A percentile compares a stretch with the other conserved stretches of the same genome.
Conservation (phyloP, 37 sponge, comb jelly and placozoan genomes). For the Petrosia ficiformis region DNA sequence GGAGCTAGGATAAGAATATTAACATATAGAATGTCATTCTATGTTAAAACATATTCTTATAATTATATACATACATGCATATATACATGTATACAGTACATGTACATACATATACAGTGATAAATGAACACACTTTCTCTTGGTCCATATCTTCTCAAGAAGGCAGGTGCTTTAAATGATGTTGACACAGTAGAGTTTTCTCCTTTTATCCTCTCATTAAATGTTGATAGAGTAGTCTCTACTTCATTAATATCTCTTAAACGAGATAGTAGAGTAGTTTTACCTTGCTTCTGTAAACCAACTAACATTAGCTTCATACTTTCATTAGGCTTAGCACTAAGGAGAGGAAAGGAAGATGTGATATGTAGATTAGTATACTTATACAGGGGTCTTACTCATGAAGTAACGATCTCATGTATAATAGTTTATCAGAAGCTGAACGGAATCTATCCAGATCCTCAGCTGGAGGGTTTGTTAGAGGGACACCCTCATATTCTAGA, state of each 20-base stretch:
- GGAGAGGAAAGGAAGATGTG: not conserved
- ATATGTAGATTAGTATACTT: not conserved
- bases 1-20: too few species aligned
- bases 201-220: conserved; percentile 43
- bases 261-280: conserved; percentile 76
- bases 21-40: too few species aligned
- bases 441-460: conserved; percentile 70
- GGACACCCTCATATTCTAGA: conserved; percentile 73
- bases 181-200: not conserved
- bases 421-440: conserved; percentile 65
- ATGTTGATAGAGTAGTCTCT: conserved; percentile 38
- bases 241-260: conserved; percentile 68
- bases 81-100: not conserved
- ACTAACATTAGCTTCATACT: conserved; percentile 95
- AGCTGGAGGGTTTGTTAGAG: conserved; percentile 56
- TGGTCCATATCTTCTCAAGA: not conserved
- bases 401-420: conserved; percentile 73
- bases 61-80: too few species aligned
- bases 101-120: conserved; percentile 5
- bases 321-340: conserved; percentile 74
- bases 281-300: conserved; percentile 83
- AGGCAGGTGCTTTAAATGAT: not conserved
- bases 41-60: too few species aligned
- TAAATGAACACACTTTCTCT: not conserved
- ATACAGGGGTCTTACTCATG: conserved; percentile 58